Percentiles rank a stretch among this genome's conserved stretches.
phyloP scores from a whole-genome alignment of 1,140 invertebrate genomes.

The Drosophila sucinea region DNA sequence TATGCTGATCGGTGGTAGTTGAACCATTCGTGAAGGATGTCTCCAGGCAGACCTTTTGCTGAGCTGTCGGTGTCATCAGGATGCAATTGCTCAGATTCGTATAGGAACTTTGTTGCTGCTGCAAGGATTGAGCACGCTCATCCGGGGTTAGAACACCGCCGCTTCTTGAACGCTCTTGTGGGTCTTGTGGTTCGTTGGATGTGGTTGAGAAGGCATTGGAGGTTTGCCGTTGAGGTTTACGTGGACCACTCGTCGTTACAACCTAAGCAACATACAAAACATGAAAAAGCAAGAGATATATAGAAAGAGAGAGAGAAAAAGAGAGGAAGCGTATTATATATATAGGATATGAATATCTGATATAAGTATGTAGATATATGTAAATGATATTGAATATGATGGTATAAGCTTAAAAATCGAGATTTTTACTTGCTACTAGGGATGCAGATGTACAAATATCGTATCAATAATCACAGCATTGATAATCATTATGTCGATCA shows the following conservation, averaged over 20 bases:
- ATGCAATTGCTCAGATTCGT: constrained; percentile 66
- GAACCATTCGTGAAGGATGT: constrained; percentile 88
- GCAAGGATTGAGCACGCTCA: constrained; percentile 5
- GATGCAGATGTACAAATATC: neutral
- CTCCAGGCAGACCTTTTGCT: constrained; percentile 87
- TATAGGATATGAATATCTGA: neutral
- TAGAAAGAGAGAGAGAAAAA: constrained; percentile 13
- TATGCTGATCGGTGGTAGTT: constrained; percentile 55
- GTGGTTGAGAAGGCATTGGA: constrained; percentile 80
- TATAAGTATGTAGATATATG: neutral
- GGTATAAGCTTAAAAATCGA: neutral
- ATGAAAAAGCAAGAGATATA: constrained; percentile 11
- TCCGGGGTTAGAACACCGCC: neutral
- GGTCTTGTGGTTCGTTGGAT: constrained; percentile 70
- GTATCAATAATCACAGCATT: neutral
- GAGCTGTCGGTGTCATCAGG: constrained; percentile 84
- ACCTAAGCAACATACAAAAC: constrained; percentile 84
- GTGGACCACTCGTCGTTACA: constrained; percentile 89
- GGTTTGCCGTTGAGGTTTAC: constrained; percentile 87
- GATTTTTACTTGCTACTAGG: neutral
- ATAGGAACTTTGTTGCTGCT: constrained; percentile 66
- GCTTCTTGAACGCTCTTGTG: constrained; percentile 23
- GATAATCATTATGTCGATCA: neutral
- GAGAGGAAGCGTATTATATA: constrained; percentile 1
- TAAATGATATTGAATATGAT: neutral